Base-by-base conservation (phyloP, 1,140 invertebrate species). In the Rhizoglyphus robini region DNA sequence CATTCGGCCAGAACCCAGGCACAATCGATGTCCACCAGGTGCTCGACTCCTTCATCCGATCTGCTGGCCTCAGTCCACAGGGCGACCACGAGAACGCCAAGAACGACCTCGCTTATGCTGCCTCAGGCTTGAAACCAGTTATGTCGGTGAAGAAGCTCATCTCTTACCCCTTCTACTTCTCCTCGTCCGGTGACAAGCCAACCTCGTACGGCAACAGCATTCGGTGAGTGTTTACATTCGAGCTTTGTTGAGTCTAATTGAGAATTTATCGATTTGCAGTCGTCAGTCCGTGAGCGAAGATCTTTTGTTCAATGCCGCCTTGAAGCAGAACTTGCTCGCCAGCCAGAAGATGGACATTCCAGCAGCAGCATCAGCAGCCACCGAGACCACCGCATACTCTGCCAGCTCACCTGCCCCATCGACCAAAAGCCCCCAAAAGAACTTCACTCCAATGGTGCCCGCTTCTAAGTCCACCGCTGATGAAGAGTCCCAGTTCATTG, bases 31-130 rank as follows among this genome's bases (percentile, higher is more conserved):
- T 69, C 4, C 68, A 69, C 48, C 59, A 61, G 20, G 68, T 69
- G 5, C 54, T 69, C 0, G 68, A 69, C 30, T 49, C 63, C 25
- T 65, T 69, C 32, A 62, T 69, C 27, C 65, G 68, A 11, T 65
- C 65, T 15, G 65, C 68, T n/a, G 68, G 68, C 23, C 46, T 69
- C 2, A 60, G 11, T 57, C 68, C 54, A 60, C 67, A 32, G 36
- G 69, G 65, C 59, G 71, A 66, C 66, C 71, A 68, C 58, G 71
- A 63, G 31, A 63, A 23, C 64, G 59, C 69, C 11, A 60, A 60
- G 8, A 46, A 27, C 13, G 58, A 32, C 65, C 59, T n/a, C 18
- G 25, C 25, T 18, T 25, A 61, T 27, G 31, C 27, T n/a, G 67
- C 65, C 8, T 51, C 60, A 1, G 68, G 63, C 2, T 51, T 49